These are phyloP conservation scores for Phytoseiulus persimilis DNA, from an alignment of 2,888 invertebrate genomes.

Conservation along the genomic window DNA sequence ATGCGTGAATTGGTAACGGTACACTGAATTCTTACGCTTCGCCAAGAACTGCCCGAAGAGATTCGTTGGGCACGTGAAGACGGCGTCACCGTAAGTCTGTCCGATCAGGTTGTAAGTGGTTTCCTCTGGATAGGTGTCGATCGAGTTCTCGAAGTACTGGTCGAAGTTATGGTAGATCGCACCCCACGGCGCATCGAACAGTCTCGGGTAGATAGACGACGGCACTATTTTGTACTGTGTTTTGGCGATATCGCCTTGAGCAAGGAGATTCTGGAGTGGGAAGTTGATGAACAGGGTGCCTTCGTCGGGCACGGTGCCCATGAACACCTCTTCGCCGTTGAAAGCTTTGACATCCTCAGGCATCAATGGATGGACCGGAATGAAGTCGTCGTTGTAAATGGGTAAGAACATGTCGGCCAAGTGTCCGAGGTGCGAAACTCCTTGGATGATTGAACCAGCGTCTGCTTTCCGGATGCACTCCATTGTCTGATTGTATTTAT, in stretches of 20 bases:
- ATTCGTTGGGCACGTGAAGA: conserved; percentile 27
- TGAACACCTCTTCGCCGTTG: conserved; percentile 23
- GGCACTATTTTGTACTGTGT: conserved; percentile 32
- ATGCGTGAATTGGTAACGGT: conserved; percentile 23
- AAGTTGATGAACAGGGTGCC: conserved; percentile 26
- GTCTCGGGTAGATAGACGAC: conserved; percentile 23
- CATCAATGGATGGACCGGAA: conserved; percentile 27
- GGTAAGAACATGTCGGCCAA: conserved; percentile 30
- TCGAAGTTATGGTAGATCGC: conserved; percentile 29
- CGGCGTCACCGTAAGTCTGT: conserved; percentile 32
- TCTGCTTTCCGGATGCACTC: conserved; percentile 30
- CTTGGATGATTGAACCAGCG: conserved; percentile 6
- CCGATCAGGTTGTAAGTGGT: conserved; percentile 17
- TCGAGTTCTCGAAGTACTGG: conserved; percentile 30
- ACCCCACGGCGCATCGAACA: conserved; percentile 20
- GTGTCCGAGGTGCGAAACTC: conserved; percentile 19
- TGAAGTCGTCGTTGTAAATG: conserved; percentile 29
- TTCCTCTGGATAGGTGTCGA: conserved; percentile 18
- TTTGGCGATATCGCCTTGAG: conserved; percentile 31
- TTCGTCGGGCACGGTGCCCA: conserved; percentile 23
- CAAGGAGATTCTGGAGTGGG: conserved; percentile 34
- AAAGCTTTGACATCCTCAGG: conserved; percentile 31
- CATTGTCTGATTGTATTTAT: conserved; percentile 40
- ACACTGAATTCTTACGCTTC: background rate
- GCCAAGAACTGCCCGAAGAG: conserved; percentile 26